Conservation (phyloP, 2,888 invertebrate genomes). For the Falcaria lacertinaria region DNA sequence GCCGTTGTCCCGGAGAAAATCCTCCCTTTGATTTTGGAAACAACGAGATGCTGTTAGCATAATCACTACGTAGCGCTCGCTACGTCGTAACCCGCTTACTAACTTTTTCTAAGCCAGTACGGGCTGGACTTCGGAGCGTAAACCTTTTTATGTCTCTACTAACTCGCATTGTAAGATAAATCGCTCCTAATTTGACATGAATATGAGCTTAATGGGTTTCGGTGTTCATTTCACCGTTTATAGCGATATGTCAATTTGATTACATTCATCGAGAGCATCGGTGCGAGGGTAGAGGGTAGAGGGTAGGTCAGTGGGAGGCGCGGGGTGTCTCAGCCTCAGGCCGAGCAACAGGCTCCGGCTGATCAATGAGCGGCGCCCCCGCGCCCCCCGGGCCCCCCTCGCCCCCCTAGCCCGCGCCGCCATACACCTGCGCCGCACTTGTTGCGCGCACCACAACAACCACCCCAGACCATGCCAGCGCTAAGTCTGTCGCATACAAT, state of each 20-base stretch:
- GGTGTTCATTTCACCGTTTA: neutral
- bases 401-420: too few species aligned
- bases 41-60: constrained; percentile 3
- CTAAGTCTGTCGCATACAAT: constrained; percentile 7
- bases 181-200: neutral
- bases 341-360: constrained; percentile 68
- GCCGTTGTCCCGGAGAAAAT: neutral
- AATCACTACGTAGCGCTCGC: neutral
- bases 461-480: constrained; percentile 17
- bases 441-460: constrained; percentile 62
- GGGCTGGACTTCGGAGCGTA: neutral
- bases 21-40: neutral
- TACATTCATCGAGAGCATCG: constrained; percentile 29
- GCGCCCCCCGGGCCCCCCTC: too few species aligned
- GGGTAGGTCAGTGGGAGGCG: constrained; percentile 29
- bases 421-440: constrained; percentile 67
- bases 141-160: neutral
- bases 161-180: neutral
- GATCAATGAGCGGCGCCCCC: constrained; percentile 64
- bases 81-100: neutral
- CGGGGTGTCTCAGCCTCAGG: constrained; percentile 25
- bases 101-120: too few species aligned
- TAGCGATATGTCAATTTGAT: constrained; percentile 40
- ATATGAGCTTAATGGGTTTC: constrained; percentile 1
- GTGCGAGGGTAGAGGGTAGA: constrained; percentile 17